Percentiles rank a stretch among this genome's conserved stretches.
Conservation (phyloP, 2,797 vertebrate genomes). For the Sebastes wilsoni region DNA sequence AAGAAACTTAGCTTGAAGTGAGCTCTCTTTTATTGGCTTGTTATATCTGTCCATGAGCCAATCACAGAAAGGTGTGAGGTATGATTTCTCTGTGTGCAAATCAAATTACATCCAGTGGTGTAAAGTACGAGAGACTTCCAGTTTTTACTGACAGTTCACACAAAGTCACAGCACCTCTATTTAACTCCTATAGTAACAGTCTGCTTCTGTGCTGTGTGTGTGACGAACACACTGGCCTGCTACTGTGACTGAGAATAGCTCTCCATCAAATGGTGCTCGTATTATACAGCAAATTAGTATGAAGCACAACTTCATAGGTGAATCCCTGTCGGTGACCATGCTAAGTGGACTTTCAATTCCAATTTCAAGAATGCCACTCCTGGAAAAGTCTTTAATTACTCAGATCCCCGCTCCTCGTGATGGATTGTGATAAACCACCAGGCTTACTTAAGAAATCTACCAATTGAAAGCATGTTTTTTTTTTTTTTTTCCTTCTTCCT, state of each 20-base stretch:
- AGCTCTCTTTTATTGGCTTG: constrained; percentile 28
- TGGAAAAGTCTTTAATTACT: constrained; percentile 81
- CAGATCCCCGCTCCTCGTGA: constrained; percentile 67
- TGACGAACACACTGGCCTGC: constrained; percentile 42
- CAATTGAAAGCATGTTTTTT: constrained; percentile 70
- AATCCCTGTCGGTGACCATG: constrained; percentile 54
- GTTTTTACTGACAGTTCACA: constrained; percentile 28
- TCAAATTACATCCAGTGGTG: constrained; percentile 39
- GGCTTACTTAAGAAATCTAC: constrained; percentile 79
- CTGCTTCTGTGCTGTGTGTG: constrained; percentile 18
- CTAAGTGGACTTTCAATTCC: constrained; percentile 71
- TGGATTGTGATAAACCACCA: constrained; percentile 82
- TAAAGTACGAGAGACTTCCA: constrained; percentile 19
- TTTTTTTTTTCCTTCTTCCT: not conserved
- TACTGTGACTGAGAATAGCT: constrained; percentile 39
- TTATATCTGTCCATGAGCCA: constrained; percentile 19
- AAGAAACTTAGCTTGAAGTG: constrained; percentile 19
- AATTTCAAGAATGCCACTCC: constrained; percentile 74
- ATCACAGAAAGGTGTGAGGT: constrained; percentile 9
- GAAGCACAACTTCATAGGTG: constrained; percentile 53
- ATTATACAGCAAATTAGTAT: constrained; percentile 51
- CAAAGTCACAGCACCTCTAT: constrained; percentile 34
- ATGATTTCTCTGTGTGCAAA: constrained; percentile 27
- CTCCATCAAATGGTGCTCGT: constrained; percentile 10
- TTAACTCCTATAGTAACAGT: not conserved